Evolutionary conservation across 2,113 vertebrate genomes (phyloP), one percentile per base, ranked within the genome.

Genomic region (Trichechus manatus): DNA sequence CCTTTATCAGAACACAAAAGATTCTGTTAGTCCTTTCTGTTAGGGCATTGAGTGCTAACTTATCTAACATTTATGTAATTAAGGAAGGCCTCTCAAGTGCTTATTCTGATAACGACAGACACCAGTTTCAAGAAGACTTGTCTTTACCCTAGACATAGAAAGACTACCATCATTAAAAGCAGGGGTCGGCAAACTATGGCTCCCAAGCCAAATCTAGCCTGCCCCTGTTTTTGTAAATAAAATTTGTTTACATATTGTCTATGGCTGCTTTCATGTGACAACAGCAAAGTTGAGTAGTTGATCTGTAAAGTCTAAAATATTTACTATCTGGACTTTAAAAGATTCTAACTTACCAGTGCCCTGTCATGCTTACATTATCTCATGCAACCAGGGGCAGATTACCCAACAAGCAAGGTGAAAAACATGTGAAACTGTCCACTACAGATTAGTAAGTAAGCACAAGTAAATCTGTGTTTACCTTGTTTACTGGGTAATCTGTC

Each of bases 81-180:
- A 94, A 39, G 84, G 31, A 89, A 95, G 39, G 25, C 6, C 19
- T 80, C 9, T n/a, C 66, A 56, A 56, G 68, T 59, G 42, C 22
- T 79, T 74, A 64, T 42, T 63, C 36, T 89, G 36, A 42, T 47
- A 27, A 66, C 14, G 33, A 80, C 4, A 82, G 82, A 85, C 19
- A 82, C 6, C 23, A 78, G 31, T 80, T 87, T 94, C n/a, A 10
- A 47, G 61, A 56, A 70, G 82, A 81, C 59, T 27, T 83, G 6
- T 78, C 50, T 91, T 84, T 93, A 86, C 15, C 7, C 44, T n/a
- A 91, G 77, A 82, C 9, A 44, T 14, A 68, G 68, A 95, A 89
- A 92, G 56, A 80, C 10, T 70, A 33, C 14, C 15, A 27, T 82
- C 29, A 44, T 87, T 95, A 83, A 88, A 87, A 84, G 59, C 19